Evolutionary conservation across 2,888 invertebrate genomes (phyloP), one percentile per base, ranked within the genome.

Genomic region (Nesidiocoris tenuis): DNA sequence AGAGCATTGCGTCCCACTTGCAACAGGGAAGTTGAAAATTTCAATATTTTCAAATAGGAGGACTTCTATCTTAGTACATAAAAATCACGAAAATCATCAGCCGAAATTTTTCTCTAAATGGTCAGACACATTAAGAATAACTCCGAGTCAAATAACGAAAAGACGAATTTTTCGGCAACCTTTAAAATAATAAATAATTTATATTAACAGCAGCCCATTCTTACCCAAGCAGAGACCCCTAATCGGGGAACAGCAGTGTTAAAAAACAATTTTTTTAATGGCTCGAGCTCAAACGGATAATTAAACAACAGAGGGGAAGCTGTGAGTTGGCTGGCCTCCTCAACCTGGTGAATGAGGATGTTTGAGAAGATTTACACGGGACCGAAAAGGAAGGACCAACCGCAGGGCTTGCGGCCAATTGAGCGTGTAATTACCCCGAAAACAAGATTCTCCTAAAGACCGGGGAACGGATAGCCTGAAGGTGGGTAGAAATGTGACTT

Each of bases 361-460:
- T 39, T 39, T 24, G 25, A 17, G 65, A 25, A 24, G 65, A 65
- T 65, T 65, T 65, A 65, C 65, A 39, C 65, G 18, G 65, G 25
- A 9, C 39, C 19, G 12, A n/a, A n/a, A n/a, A n/a, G n/a, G n/a
- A n/a, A n/a, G 39, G 65, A 65, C 65, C 65, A 65, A 65, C 65
- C 39, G 17, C 39, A 39, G 54, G 9, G 65, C 39, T 65, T 39
- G 25, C 25, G 54, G 39, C 17, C 25, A 65, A 65, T 65, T 25
- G 65, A 24, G 39, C 65, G 39, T 39, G 65, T 39, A 65, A 65
- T 65, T 65, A 65, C 25, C 65, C 7, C 25, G 54, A 65, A 25
- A 22, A 16, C 22, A 9, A 12, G 63, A 3, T 65, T 65, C 39
- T 18, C 17, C 24, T 17, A 19, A 39, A 39, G 39, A 39, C 39